Evolutionary conservation across 2,888 invertebrate species (phyloP).

Genomic region (Acanthacorydalis orientalis): DNA sequence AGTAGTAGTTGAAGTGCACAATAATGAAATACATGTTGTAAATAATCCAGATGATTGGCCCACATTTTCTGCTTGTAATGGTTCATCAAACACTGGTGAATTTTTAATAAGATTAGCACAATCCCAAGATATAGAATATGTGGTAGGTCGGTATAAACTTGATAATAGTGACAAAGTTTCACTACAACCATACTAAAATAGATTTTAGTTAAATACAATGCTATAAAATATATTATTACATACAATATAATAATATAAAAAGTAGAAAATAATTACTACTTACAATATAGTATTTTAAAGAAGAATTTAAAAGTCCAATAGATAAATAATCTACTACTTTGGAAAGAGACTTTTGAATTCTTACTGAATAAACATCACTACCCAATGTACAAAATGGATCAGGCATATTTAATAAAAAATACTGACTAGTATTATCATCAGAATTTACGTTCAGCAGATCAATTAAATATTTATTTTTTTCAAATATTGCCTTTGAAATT

Average conservation of each 20-base stretch:
- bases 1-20: slow-evolving; percentile 31
- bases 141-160: slow-evolving; percentile 46
- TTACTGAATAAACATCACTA: slow-evolving; percentile 14
- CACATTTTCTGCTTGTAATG: slow-evolving; percentile 3
- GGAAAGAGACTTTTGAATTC: slow-evolving; percentile 35
- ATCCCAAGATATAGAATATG: slow-evolving; percentile 49
- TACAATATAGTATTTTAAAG: slow-evolving; percentile 50
- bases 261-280: slow-evolving; percentile 19
- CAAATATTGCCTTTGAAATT: slow-evolving; percentile 30
- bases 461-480: slow-evolving; percentile 21
- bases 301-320: slow-evolving; percentile 37
- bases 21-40: slow-evolving; percentile 22
- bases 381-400: slow-evolving; percentile 28
- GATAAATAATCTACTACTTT: slow-evolving; percentile 33
- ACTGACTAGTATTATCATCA: slow-evolving; percentile 19
- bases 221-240: neutral
- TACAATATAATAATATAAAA: neutral
- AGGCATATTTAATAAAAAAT: slow-evolving; percentile 32
- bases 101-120: slow-evolving; percentile 20
- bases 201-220: neutral
- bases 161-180: slow-evolving; percentile 51
- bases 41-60: slow-evolving; percentile 19
- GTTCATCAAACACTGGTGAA: slow-evolving; percentile 7
- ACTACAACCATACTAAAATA: slow-evolving; percentile 39
- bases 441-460: slow-evolving; percentile 13